Evolutionary conservation across 2,797 vertebrate genomes (phyloP).

Genomic region (Nyctalus aviator): DNA sequence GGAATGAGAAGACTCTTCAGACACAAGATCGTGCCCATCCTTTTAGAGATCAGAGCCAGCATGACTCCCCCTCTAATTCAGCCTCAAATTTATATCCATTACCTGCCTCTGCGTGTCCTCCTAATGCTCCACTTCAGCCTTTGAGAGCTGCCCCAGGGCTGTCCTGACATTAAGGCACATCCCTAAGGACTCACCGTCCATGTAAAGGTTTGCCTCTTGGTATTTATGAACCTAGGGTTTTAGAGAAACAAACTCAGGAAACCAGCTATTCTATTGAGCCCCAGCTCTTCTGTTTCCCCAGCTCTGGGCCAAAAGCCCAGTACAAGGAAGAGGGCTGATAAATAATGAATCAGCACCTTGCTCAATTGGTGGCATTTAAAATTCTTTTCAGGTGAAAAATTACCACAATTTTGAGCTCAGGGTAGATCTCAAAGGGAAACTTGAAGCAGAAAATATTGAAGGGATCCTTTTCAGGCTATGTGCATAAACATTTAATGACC

Average conservation of each 20-base stretch:
- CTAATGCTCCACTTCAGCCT: not conserved
- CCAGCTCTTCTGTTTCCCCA: slow-evolving; percentile 39
- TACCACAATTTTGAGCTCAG: slow-evolving; percentile 38
- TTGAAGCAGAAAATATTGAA: slow-evolving; percentile 69
- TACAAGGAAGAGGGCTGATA: slow-evolving; percentile 52
- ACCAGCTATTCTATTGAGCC: not conserved
- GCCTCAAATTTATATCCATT: not conserved
- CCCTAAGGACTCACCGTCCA: not conserved
- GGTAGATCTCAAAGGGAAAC: slow-evolving; percentile 63
- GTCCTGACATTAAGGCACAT: not conserved
- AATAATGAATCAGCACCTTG: slow-evolving; percentile 45
- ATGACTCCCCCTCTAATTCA: not conserved
- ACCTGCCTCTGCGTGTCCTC: not conserved
- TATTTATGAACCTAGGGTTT: slow-evolving; percentile 1
- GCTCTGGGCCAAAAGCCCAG: not conserved
- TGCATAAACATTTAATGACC: slow-evolving; percentile 3
- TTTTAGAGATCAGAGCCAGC: not conserved
- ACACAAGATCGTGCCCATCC: not conserved
- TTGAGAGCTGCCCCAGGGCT: not conserved
- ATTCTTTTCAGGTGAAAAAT: slow-evolving; percentile 61
- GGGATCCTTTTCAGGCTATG: not conserved
- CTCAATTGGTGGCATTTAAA: slow-evolving; percentile 37
- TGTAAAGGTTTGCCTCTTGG: not conserved
- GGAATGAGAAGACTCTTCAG: slow-evolving; percentile 22
- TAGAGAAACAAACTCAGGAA: slow-evolving; percentile 36